phyloP scores from a whole-genome alignment of 2,888 invertebrate species.

The Schizotus pectinicornis region DNA sequence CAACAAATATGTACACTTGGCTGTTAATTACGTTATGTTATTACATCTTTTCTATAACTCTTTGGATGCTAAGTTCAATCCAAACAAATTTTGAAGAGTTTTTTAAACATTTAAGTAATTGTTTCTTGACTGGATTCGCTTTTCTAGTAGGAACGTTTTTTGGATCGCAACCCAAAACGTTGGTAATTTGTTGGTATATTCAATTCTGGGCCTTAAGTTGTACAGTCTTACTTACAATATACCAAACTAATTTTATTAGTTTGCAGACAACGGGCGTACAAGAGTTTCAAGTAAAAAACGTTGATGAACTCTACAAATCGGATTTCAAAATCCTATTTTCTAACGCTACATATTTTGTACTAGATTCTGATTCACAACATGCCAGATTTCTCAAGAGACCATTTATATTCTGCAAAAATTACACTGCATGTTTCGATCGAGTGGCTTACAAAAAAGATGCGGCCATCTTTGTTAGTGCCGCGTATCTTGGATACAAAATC shows the following conservation, averaged over 20 bases:
- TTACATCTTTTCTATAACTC: neutral
- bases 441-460: conserved; percentile 3
- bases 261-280: neutral
- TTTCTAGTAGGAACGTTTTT: conserved; percentile 4
- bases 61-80: neutral
- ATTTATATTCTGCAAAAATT: neutral
- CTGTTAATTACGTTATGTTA: neutral
- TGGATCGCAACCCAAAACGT: neutral
- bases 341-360: too few species aligned
- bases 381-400: neutral
- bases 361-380: too few species aligned
- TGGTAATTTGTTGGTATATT: neutral
- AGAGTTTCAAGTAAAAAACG: neutral
- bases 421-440: neutral
- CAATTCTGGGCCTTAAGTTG: conserved; percentile 4
- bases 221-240: neutral
- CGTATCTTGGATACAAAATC: neutral
- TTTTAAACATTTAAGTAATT: conserved; percentile 25
- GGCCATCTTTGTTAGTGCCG: neutral
- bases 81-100: too few species aligned
- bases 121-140: conserved; percentile 15
- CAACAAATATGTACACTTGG: conserved; percentile 18
- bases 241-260: conserved; percentile 4
- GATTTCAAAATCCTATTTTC: conserved; percentile 1
- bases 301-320: neutral